Evolutionary conservation across 2,113 vertebrate species (phyloP).

Genomic region (Grallaria varia): DNA sequence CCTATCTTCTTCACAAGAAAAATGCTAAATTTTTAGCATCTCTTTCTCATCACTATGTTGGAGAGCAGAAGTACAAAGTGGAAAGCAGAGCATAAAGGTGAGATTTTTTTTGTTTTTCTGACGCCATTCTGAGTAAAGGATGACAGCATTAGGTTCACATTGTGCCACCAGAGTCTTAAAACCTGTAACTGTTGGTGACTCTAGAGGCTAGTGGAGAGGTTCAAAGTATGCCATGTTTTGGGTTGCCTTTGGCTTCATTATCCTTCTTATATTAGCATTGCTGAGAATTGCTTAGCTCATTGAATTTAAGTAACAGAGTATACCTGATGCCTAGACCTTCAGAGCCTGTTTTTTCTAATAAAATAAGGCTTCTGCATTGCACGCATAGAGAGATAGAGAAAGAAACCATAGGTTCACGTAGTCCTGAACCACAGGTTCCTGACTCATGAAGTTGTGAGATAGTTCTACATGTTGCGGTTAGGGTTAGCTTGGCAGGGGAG

Average conservation of each 20-base stretch:
- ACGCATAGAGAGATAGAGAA: background rate
- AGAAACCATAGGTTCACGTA: background rate
- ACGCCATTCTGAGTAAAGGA: background rate
- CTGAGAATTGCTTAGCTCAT: background rate
- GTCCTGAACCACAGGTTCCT: background rate
- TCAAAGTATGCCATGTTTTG: background rate
- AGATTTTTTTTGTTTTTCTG: background rate
- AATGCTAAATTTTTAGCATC: background rate
- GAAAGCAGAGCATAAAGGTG: background rate
- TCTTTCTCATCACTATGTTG: rapidly evolving
- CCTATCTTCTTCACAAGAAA: background rate
- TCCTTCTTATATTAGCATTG: background rate
- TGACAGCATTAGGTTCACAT: background rate
- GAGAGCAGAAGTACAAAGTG: background rate
- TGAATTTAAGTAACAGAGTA: background rate
- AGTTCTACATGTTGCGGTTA: rapidly evolving
- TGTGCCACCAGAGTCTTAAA: background rate
- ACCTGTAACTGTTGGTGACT: background rate
- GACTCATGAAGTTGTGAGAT: background rate
- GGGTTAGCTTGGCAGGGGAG: too few species aligned
- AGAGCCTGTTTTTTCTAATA: background rate
- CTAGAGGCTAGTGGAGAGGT: background rate
- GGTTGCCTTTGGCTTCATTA: background rate
- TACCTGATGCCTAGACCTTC: background rate
- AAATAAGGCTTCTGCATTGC: background rate